These are phyloP conservation scores for Liasis olivaceus DNA, from an alignment of 2,797 vertebrate species.

Conservation along the genomic window DNA sequence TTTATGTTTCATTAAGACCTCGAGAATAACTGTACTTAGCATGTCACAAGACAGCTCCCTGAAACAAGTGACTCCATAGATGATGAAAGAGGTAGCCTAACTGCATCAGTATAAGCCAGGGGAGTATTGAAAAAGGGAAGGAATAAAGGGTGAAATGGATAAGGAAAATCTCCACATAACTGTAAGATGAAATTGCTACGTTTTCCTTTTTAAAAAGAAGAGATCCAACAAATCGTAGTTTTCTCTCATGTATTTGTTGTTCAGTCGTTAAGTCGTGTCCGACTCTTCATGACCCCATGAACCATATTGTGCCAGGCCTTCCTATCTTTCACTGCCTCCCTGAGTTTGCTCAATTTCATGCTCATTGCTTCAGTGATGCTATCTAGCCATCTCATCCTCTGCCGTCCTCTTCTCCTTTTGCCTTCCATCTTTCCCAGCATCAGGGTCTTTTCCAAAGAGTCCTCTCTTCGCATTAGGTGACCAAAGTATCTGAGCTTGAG, in stretches of 20 bases:
- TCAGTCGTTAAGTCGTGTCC: too few relatives aligned
- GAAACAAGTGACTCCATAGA: slow-evolving; percentile 20
- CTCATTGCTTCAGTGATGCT: too few relatives aligned
- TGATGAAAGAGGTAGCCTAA: slow-evolving; percentile 21
- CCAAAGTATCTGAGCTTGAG: too few relatives aligned
- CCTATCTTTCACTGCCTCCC: too few relatives aligned
- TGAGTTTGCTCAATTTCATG: too few relatives aligned
- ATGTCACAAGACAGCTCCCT: slow-evolving; percentile 42
- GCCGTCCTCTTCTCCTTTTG: too few relatives aligned
- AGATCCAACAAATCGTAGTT: background rate
- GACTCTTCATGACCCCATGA: too few relatives aligned
- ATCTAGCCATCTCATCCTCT: too few relatives aligned
- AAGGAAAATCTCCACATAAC: background rate
- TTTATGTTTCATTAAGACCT: slow-evolving; percentile 55
- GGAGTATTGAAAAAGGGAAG: background rate
- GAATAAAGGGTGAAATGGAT: background rate
- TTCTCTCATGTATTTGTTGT: background rate
- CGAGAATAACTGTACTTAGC: slow-evolving; percentile 54
- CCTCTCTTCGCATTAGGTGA: too few relatives aligned
- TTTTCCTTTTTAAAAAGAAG: background rate
- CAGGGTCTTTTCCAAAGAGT: too few relatives aligned
- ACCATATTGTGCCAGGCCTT: too few relatives aligned
- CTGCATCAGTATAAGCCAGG: background rate
- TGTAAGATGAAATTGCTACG: background rate
- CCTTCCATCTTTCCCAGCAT: too few relatives aligned